Evolutionary conservation across 1,140 invertebrate species (phyloP), one percentile per base, ranked within the genome.

Genomic region (Habropoda laboriosa): DNA sequence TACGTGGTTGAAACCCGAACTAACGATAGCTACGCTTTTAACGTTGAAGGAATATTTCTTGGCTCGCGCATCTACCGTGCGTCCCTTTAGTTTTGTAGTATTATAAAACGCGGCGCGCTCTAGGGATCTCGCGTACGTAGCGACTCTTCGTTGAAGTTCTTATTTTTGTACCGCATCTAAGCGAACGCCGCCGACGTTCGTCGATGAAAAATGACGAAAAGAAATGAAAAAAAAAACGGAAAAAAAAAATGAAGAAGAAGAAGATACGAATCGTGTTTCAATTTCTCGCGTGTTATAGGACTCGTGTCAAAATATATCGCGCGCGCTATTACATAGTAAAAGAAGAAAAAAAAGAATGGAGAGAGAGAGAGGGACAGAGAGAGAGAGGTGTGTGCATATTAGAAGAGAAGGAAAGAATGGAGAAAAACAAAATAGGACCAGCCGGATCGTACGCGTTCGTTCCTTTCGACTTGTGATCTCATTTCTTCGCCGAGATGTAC

Each of bases 391-490:
- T 53, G 32, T 27, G 16, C 13, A 57, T 24, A 32, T 27, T 13
- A 30, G 30, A 55, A 57, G 55, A 57, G 55, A 16, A 70, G n/a
- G 1, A 3, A 5, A 32, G 12, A 16, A n/a, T 21, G 38, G 42
- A 32, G 55, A 38, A 42, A 47, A 47, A 30, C 21, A 53, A 47
- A 60, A 67, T 60, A 75, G 38, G 71, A 70, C 49, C 49, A 38
- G 77, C 83, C 72, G 55, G 55, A 60, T 67, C 53, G 57, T 79
- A 67, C 64, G 66, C 75, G 75, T 86, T 60, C 67, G 63, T 79
- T 86, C 78, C 72, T 64, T 64, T 74, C 79, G 63, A 60, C 71
- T 84, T 84, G 85, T 84, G 81, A 87, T 84, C 81, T 87, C 81
- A 86, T 80, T 88, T 88, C 73, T 63, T 85, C 80, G 77, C 71